These are phyloP conservation scores for Tragelaphus buxtoni DNA, from an alignment of 2,113 vertebrate genomes.

Conservation along the genomic window DNA sequence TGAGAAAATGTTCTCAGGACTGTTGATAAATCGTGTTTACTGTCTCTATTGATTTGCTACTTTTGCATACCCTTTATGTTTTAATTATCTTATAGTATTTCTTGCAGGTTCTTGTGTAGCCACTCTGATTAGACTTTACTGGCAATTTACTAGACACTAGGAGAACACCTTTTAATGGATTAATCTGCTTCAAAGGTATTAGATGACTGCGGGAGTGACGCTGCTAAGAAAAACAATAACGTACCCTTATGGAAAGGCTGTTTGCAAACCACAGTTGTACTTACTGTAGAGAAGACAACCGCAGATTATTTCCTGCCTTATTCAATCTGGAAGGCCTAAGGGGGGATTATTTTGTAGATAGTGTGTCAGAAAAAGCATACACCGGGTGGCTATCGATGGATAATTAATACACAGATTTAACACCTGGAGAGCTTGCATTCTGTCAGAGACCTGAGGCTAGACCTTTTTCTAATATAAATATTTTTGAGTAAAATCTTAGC, in stretches of 20 bases:
- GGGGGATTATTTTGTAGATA: neutral
- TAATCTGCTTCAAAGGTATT: slow-evolving; percentile 68
- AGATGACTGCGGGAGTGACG: slow-evolving; percentile 52
- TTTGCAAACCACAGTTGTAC: slow-evolving; percentile 41
- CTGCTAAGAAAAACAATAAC: slow-evolving; percentile 43
- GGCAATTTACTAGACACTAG: slow-evolving; percentile 69
- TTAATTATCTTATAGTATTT: slow-evolving; percentile 79
- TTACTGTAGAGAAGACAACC: slow-evolving; percentile 29
- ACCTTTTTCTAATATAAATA: slow-evolving; percentile 41
- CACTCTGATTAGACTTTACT: slow-evolving; percentile 63
- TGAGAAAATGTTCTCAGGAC: slow-evolving; percentile 70
- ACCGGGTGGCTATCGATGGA: slow-evolving; percentile 16
- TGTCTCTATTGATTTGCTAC: slow-evolving; percentile 79
- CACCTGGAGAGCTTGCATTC: slow-evolving; percentile 15
- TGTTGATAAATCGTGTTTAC: slow-evolving; percentile 79
- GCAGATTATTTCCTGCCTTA: slow-evolving; percentile 14
- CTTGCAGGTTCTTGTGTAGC: slow-evolving; percentile 63
- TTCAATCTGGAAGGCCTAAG: neutral
- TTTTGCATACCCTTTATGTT: slow-evolving; percentile 80
- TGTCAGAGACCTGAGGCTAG: slow-evolving; percentile 35
- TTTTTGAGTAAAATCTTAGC: neutral
- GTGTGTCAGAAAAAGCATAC: slow-evolving; percentile 38
- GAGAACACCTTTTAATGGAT: slow-evolving; percentile 73
- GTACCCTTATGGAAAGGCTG: slow-evolving; percentile 42
- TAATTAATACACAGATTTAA: slow-evolving; percentile 65